These are phyloP conservation scores for Anoura caudifer DNA, from an alignment of 2,113 vertebrate genomes.

Conservation along the genomic window DNA sequence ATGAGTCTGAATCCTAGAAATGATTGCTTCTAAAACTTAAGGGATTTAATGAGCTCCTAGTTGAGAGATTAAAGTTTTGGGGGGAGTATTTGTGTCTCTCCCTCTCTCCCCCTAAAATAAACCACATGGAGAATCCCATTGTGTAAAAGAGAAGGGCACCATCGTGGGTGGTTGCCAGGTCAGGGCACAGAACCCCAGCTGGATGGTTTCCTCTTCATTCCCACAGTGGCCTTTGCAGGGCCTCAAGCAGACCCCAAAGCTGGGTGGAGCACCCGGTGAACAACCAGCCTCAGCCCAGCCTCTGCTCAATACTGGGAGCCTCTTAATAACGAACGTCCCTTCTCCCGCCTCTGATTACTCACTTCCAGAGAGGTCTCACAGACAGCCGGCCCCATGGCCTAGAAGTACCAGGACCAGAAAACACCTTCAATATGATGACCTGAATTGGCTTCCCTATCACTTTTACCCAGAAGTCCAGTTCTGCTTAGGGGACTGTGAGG, in stretches of 20 bases:
- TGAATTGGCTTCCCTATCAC: not conserved
- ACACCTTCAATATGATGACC: not conserved
- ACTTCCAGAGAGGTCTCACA: not conserved
- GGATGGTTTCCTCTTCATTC: not conserved
- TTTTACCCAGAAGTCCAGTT: not conserved
- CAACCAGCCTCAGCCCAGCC: not conserved
- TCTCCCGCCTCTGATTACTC: not conserved
- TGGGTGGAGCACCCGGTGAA: not conserved
- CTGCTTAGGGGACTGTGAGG: not conserved
- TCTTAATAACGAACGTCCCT: not conserved
- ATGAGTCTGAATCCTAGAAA: conserved; percentile 34
- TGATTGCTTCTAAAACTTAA: conserved; percentile 8
- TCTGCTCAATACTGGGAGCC: not conserved
- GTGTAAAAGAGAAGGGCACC: not conserved
- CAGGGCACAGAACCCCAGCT: not conserved
- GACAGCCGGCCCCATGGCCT: rapidly evolving
- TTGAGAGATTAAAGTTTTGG: not conserved
- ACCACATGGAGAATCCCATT: not conserved
- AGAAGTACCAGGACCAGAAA: not conserved
- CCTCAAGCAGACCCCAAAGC: not conserved
- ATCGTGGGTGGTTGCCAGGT: not conserved
- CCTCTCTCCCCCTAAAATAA: not conserved
- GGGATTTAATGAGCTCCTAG: conserved; percentile 7
- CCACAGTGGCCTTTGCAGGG: not conserved
- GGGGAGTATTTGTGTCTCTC: too few relatives aligned